Base-by-base conservation (phyloP, 2,888 invertebrate genomes). In the Ichneumon xanthorius region DNA sequence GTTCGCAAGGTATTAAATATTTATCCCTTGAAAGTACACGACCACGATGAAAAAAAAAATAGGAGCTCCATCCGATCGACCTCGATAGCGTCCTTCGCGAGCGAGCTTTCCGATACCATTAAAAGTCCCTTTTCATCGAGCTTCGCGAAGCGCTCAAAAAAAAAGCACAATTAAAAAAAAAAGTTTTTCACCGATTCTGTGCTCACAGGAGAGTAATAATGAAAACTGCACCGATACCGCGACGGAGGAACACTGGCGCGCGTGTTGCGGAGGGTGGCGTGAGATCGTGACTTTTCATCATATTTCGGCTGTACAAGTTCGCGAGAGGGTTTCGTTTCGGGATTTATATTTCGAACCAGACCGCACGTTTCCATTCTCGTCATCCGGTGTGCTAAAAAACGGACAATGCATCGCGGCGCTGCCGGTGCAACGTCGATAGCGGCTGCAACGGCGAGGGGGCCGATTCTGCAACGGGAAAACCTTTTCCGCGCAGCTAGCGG, bases 271-370 rank as follows among this genome's bases (percentile, higher is more conserved):
- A 22, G 45, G 58, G 19, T 9, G 14, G n/a, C 4, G 50, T 5
- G 45, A 48, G 26, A 45, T 76, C 30, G 68, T 67, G 84, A 77
- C 80, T 82, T 83, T 86, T 76, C 76, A 85, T 81, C 82, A 78
- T 72, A 55, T 73, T 33, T 71, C 72, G 45, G 14, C 58, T 11
- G 37, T 40, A 22, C 40, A 71, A 53, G 48, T 75, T 75, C 58
- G 65, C 26, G 70, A 75, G 70, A 65, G 71, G 26, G 71, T 80
- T 85, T 79, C 84, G 80, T 83, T 86, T 81, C 73, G 77, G 73
- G 82, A 84, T 86, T 85, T 85, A 87, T 86, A 81, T 86, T 80
- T 80, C 85, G 73, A 65, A 86, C 82, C 73, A 86, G 78, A 87
- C 86, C 87, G 61, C 86, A 83, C 75, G 63, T 84, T 85, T 68